Percentiles rank a stretch among this genome's conserved stretches.
phyloP scores from a whole-genome alignment of 1,140 invertebrate genomes.

The Magallana ariakensis region DNA sequence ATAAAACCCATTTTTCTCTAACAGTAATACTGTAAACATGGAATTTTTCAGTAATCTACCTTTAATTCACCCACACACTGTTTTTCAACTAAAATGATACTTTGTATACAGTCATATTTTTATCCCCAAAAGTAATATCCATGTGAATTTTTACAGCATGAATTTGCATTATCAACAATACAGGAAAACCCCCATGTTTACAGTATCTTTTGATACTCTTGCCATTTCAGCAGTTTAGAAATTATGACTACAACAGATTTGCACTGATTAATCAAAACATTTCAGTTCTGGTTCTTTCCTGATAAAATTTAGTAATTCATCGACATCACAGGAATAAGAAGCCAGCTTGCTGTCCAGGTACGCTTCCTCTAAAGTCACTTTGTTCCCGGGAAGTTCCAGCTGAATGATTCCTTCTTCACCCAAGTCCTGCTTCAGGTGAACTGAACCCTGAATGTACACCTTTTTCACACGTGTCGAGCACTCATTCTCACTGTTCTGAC shows the following conservation, averaged over 20 bases:
- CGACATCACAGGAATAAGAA: slow-evolving; percentile 62
- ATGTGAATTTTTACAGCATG: no score
- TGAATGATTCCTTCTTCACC: slow-evolving; percentile 68
- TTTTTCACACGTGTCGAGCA: slow-evolving; percentile 29
- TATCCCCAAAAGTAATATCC: no score
- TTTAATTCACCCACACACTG: no score
- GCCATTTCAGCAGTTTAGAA: background rate
- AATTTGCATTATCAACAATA: no score
- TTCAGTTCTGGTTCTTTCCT: slow-evolving; percentile 54
- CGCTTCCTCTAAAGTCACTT: slow-evolving; percentile 67
- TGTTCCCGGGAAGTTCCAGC: slow-evolving; percentile 68
- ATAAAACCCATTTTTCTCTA: no score
- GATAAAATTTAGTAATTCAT: slow-evolving; percentile 65
- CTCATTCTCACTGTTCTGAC: background rate
- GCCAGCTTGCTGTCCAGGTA: slow-evolving; percentile 61
- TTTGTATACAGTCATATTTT: no score
- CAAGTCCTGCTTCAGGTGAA: slow-evolving; percentile 69
- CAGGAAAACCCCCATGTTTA: no score
- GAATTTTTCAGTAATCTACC: no score
- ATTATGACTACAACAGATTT: background rate
- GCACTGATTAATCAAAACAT: background rate
- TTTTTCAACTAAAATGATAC: no score
- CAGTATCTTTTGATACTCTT: background rate
- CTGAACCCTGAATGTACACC: slow-evolving; percentile 51
- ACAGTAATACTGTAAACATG: no score